These are phyloP conservation scores for Ischnus inquisitorius DNA, from an alignment of 2,888 invertebrate species.

Conservation along the genomic window DNA sequence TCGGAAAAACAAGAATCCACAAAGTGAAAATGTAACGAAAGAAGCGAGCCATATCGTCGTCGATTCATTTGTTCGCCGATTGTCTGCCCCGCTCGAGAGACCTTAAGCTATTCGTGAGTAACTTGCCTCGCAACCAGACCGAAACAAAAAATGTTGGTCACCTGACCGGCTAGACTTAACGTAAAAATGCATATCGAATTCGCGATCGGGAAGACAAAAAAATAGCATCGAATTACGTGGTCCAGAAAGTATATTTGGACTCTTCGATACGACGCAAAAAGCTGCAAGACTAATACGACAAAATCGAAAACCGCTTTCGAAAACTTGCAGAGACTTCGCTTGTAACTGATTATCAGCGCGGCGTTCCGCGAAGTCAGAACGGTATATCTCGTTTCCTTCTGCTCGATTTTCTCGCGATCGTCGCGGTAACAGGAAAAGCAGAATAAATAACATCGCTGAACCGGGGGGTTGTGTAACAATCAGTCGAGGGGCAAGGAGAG, in stretches of 20 bases:
- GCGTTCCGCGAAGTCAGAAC: neutral
- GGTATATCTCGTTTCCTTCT: neutral
- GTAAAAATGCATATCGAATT: too few species aligned
- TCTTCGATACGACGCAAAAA: too few species aligned
- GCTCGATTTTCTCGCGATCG: slow-evolving; percentile 11
- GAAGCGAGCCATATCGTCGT: neutral
- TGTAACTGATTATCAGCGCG: neutral
- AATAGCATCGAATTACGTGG: too few species aligned
- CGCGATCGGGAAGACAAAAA: too few species aligned
- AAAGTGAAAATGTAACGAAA: neutral
- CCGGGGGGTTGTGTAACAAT: neutral
- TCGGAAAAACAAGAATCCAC: neutral
- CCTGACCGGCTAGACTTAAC: too few species aligned
- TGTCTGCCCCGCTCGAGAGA: neutral
- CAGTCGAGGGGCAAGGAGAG: neutral
- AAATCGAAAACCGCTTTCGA: neutral
- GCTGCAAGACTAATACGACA: neutral
- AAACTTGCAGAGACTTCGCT: neutral
- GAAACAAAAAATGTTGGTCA: too few species aligned
- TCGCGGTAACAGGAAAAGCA: slow-evolving; percentile 35
- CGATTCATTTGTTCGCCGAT: neutral
- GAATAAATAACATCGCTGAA: slow-evolving; percentile 23
- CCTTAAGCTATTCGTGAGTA: neutral
- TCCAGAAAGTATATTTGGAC: too few species aligned
- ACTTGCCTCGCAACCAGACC: neutral